phyloP scores from a whole-genome alignment of 2,888 invertebrate genomes.

The Pimpla rufipes region DNA sequence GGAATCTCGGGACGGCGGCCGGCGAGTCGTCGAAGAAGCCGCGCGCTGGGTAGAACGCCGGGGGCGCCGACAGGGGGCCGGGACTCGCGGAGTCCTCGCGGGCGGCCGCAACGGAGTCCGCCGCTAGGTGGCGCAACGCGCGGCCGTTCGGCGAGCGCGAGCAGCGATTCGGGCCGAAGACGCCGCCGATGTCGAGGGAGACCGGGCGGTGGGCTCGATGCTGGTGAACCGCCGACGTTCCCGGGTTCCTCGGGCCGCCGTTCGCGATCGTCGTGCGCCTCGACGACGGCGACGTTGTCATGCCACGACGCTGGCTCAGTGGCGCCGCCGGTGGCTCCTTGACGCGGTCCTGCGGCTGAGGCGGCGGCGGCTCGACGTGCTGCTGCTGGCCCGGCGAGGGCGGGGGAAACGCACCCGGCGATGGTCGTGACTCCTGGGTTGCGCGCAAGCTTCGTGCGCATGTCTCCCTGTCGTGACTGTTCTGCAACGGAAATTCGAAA shows the following conservation, averaged over 20 bases:
- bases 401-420: slow-evolving; percentile 87
- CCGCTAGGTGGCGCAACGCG: neutral
- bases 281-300: slow-evolving; percentile 66
- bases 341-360: slow-evolving; percentile 8
- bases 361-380: slow-evolving; percentile 65
- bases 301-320: slow-evolving; percentile 66
- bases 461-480: slow-evolving; percentile 85
- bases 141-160: slow-evolving; percentile 62
- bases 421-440: slow-evolving; percentile 82
- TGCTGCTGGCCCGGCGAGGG: slow-evolving; percentile 80
- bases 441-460: slow-evolving; percentile 82
- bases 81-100: slow-evolving; percentile 48
- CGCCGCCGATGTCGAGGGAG: slow-evolving; percentile 79
- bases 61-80: slow-evolving; percentile 79
- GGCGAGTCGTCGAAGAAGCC: slow-evolving; percentile 78
- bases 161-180: slow-evolving; percentile 67
- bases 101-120: slow-evolving; percentile 58
- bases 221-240: too few species aligned
- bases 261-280: slow-evolving; percentile 41
- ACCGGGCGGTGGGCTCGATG: slow-evolving; percentile 78
- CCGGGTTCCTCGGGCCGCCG: too few species aligned
- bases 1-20: slow-evolving; percentile 67
- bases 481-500: slow-evolving; percentile 80
- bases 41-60: slow-evolving; percentile 73
- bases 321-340: too few species aligned